A percentile compares a stretch with the other conserved stretches of the same genome.
Evolutionary conservation across 2,113 vertebrate species (phyloP).

Genomic region (Alouatta palliata): DNA sequence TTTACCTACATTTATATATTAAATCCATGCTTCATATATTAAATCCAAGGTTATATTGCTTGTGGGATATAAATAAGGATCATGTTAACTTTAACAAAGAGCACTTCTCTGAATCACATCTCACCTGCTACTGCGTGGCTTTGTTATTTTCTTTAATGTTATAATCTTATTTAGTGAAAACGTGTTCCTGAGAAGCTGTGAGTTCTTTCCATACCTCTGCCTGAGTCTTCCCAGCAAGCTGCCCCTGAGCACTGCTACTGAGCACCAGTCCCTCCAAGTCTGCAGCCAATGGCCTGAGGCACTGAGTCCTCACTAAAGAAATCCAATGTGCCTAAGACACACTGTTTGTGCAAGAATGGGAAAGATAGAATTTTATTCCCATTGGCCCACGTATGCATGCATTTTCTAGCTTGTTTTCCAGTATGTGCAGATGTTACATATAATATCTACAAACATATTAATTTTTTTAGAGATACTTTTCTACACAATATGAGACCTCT

Average conservation of each 20-base stretch:
- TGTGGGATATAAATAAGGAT: not conserved
- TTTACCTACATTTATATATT: not conserved
- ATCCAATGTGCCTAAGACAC: not conserved
- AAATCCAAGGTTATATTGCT: not conserved
- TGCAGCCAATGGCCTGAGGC: not conserved
- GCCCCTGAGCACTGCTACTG: not conserved
- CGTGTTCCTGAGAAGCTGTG: not conserved
- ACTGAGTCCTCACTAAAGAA: accelerated
- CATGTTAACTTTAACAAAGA: not conserved
- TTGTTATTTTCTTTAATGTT: not conserved
- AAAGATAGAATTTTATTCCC: not conserved
- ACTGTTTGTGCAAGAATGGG: not conserved
- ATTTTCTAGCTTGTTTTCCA: not conserved
- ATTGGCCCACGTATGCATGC: accelerated
- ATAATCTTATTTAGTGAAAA: not conserved
- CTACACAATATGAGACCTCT: not conserved
- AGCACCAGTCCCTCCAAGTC: not conserved
- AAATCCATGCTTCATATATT: not conserved
- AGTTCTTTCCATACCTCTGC: not conserved
- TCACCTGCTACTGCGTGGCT: not conserved
- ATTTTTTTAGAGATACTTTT: not conserved
- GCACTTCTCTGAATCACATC: not conserved
- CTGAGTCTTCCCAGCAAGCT: not conserved
- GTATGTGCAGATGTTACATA: not conserved
- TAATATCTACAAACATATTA: not conserved